Base-by-base conservation (phyloP, 2,888 invertebrate species). In the Thymelicus lineola region DNA sequence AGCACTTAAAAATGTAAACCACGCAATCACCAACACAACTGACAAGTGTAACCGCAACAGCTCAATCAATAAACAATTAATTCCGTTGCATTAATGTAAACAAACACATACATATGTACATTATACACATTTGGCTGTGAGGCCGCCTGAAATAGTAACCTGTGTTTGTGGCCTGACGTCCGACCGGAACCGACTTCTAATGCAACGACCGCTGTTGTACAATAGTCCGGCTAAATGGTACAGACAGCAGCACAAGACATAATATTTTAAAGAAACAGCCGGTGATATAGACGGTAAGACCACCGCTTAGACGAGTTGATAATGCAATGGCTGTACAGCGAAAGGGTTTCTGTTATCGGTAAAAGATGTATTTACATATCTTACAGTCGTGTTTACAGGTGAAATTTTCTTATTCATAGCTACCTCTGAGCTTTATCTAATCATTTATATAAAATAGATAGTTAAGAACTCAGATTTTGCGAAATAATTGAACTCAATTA, bases 81-180 rank as follows among this genome's bases (percentile, higher is more conserved):
- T 6, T 38, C 53, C n/a, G 62, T 35, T 50, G 28, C 50, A 62
- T 48, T 36, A 36, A 62, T 15, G 62, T 62, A 35, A 15, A 50
- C 48, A 62, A 50, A 50, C 36, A 61, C 28, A 48, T 17, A 48
- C 9, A 28, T 3, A 17, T 17, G 7, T 59, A 28, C 7, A 45
- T 38, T 38, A 10, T 59, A 15, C 42, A 15, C 42, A 17, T 45
- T 7, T 48, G 63, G 63, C 12, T 35, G 53, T 17, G n/a, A 17
- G 28, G 20, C n/a, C 46, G 68, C 68, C 75, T 65, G 72, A 79
- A 77, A 77, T 78, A 77, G 78, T 75, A 53, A 71, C 45, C 53
- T 20, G 55, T 73, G 76, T 76, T 75, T 75, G 76, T 77, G 74
- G 79, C 75, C 74, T 76, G 75, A 75, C 77, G 78, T 76, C 77